Evolutionary conservation across 2,888 invertebrate genomes (phyloP).

Genomic region (Hirtodrosophila confusa): DNA sequence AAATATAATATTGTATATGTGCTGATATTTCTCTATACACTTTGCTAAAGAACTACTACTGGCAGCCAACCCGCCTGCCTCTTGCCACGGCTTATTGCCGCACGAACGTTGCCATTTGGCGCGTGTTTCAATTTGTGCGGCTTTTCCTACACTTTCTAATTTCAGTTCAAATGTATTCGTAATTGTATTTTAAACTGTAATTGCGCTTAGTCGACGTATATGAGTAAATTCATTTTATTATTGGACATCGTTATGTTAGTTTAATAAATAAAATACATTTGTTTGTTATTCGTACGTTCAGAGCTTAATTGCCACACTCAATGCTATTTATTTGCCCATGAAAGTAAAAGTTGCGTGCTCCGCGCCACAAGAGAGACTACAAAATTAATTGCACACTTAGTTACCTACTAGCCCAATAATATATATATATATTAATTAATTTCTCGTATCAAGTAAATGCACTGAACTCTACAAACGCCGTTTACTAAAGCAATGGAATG

Average conservation of each 20-base stretch:
- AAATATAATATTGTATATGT: constrained; percentile 21
- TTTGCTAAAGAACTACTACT: constrained; percentile 45
- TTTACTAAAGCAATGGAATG: constrained; percentile 4
- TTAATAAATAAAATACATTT: constrained; percentile 22
- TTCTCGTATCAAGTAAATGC: constrained; percentile 8
- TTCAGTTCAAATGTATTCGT: constrained; percentile 37
- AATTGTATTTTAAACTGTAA: constrained; percentile 24
- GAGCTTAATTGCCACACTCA: constrained; percentile 34
- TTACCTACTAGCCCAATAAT: constrained; percentile 28
- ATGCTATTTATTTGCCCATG: constrained; percentile 40
- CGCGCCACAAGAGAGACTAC: constrained; percentile 14
- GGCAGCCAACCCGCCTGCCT: not conserved
- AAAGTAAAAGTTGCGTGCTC: constrained; percentile 76
- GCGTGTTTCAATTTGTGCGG: constrained; percentile 19
- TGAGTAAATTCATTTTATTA: constrained; percentile 21
- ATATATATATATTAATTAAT: constrained; percentile 6
- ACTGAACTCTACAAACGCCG: constrained; percentile 1
- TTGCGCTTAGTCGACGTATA: constrained; percentile 30
- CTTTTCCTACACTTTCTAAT: constrained; percentile 64
- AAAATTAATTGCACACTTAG: constrained; percentile 6
- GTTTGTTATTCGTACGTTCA: not conserved
- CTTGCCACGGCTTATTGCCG: not conserved
- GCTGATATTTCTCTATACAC: constrained; percentile 39
- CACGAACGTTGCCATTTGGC: constrained; percentile 8
- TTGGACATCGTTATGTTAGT: constrained; percentile 28